Evolutionary conservation across 1,140 invertebrate genomes (phyloP), one percentile per base, ranked within the genome.

Genomic region (Drosophila leontia): DNA sequence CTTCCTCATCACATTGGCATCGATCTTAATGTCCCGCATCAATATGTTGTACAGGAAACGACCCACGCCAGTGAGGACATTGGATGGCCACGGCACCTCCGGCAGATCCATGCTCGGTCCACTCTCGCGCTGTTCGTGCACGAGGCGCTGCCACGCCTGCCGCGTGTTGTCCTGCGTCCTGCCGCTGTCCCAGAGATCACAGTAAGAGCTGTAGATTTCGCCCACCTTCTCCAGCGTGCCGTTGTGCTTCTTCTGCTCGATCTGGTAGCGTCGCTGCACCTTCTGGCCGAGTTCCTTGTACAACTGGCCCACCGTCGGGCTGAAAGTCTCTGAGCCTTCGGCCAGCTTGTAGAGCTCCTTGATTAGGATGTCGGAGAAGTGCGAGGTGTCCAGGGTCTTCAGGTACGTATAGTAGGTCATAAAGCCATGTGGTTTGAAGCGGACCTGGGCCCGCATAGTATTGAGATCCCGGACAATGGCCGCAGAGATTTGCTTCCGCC

Each of bases 1-100:
- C 62, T 95, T 76, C 62, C 95, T 94, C 91, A 96, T 93, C 58
- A 95, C 93, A 82, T 96, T 96, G 7, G 95, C 93, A 92, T 97
- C 95, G 65, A 98, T 94, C 93, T 98, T 98, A 12, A 98, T 93
- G 92, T 98, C 97, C 53, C 96, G 95, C 67, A 98, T 94, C 11
- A 99, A 96, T 35, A 98, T 97, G 57, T 97, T 96, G 86, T 97
- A 98, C 0, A 99, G 93, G 91, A 98, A 98, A 81, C 96, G 96
- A 19, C 98, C 98, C 37, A 97, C 93, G 45, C 94, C 94, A 15
- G 93, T 88, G 7, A 95, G 85, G 11, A 96, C 94, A 70, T 94
- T 93, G 6, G 88, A 78, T 0, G 96, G 95, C 97, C 97, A 98
- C 1, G 92, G 84, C 17, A 94, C 93, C 76, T 95, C 94, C 42